These are phyloP conservation scores for Uropetala carovei DNA, from an alignment of 2,888 invertebrate genomes.

Conservation along the genomic window DNA sequence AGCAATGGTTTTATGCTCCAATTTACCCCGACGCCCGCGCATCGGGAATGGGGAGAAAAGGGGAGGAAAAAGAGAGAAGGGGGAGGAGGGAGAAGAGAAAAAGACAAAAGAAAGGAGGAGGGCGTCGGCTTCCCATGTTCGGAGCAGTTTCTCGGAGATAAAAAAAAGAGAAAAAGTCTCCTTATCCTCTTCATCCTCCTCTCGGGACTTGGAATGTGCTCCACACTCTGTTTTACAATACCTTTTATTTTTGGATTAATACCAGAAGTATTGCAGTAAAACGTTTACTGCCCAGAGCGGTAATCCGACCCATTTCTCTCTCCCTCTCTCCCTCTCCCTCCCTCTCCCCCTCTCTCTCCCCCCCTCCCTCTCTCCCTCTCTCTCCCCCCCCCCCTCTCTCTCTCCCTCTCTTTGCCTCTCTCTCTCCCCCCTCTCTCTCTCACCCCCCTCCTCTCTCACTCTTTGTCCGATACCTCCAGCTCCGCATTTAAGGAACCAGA, in stretches of 20 bases:
- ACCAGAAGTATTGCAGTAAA: slow-evolving; percentile 28
- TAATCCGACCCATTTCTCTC: not conserved
- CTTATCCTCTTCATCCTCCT: no score
- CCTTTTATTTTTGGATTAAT: slow-evolving; percentile 22
- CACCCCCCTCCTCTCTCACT: not conserved
- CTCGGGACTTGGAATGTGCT: not conserved
- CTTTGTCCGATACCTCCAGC: not conserved
- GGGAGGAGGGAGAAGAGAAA: no score
- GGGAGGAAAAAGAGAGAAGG: no score
- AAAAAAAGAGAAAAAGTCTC: no score
- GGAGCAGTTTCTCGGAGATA: no score
- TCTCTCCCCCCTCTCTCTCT: not conserved
- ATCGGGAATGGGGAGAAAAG: no score
- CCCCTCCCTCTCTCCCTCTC: not conserved
- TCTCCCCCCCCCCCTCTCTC: not conserved
- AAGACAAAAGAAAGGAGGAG: no score
- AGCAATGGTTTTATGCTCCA: slow-evolving; percentile 55
- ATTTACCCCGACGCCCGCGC: not conserved
- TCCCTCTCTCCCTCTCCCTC: not conserved
- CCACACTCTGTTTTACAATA: slow-evolving; percentile 20
- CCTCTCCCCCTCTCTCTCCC: not conserved
- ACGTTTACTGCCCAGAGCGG: slow-evolving; percentile 17
- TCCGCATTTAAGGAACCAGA: no score
- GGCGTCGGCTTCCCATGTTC: no score
- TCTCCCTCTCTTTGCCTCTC: not conserved